Base-by-base conservation (phyloP, 2,888 invertebrate species). In the Argynnis bischoffii region DNA sequence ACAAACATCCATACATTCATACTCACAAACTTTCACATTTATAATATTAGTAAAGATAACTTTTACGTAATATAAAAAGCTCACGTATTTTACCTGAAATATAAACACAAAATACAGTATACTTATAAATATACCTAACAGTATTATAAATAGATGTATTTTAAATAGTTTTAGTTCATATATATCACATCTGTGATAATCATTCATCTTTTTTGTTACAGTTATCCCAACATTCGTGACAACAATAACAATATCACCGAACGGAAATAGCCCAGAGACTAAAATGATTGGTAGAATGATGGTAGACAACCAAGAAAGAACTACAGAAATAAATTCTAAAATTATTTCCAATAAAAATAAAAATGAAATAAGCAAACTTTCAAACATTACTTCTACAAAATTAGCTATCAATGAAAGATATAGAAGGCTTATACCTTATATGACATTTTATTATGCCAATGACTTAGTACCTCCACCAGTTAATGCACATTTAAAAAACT, bases 391-490 rank as follows among this genome's bases (percentile, higher is more conserved):
- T 74, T 75, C 82, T 5, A 84, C 89, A 18, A 85, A 90, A 56
- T 80, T 95, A 54, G 90, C 92, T 6, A 86, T 93, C 55, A 94
- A 94, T 64, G 95, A 96, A 86, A 93, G 97, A 63, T 95, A 95
- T 80, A 94, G 97, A 78, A 93, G 97, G 72, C 86, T 97, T 60
- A 95, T 97, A 79, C 97, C 97, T 1, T 97, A 97, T 83, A 96
- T 96, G 94, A 96, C 96, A 48, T 97, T 95, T 86, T 97, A 97
- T 83, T 90, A 95, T n/a, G 94, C 93, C 54, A 94, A 95, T 69
- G 94, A 95, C 78, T 86, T 94, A 72, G 80, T 79, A 84, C 89
- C 80, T 81, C 93, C 79, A 69, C 89, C 85, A 64, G 89, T 83
- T 72, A 88, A 84, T 63, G 67, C 78, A 71, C 85, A 78, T 55